phyloP scores from a whole-genome alignment of 2,888 invertebrate species.

The Sarcophaga rosellei region DNA sequence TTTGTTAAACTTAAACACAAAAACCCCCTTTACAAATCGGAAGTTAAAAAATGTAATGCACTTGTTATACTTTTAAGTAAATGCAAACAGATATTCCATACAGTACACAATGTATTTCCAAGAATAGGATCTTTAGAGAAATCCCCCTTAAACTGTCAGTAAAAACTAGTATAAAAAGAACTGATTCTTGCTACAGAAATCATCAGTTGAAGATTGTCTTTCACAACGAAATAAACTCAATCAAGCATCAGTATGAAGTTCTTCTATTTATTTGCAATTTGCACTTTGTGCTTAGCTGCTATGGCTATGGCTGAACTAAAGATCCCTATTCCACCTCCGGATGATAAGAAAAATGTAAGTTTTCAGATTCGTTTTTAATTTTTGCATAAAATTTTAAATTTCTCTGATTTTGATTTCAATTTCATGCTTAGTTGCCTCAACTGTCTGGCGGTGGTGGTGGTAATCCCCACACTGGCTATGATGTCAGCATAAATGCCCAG shows the following conservation, averaged over 20 bases:
- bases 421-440: constrained; percentile 31
- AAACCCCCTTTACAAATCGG: too few species aligned
- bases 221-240: not conserved
- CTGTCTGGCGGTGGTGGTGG: constrained; percentile 70
- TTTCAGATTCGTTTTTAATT: not conserved
- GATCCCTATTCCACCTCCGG: constrained; percentile 71
- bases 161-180: not conserved
- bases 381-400: not conserved
- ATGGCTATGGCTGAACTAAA: constrained; percentile 39
- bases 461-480: constrained; percentile 71
- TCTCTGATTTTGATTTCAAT: not conserved
- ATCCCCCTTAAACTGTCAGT: not conserved
- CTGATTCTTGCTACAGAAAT: not conserved
- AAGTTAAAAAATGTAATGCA: too few species aligned
- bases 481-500: constrained; percentile 72
- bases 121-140: not conserved
- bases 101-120: not conserved
- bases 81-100: too few species aligned
- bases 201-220: not conserved
- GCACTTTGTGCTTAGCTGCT: not conserved
- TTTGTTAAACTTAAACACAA: too few species aligned
- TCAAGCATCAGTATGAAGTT: not conserved
- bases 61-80: too few species aligned
- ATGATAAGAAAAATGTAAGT: not conserved
- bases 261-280: not conserved